Percentiles rank a stretch among this genome's conserved stretches.
These are phyloP conservation scores for Silurus asotus DNA, from an alignment of 2,113 vertebrate species.

Conservation along the genomic window DNA sequence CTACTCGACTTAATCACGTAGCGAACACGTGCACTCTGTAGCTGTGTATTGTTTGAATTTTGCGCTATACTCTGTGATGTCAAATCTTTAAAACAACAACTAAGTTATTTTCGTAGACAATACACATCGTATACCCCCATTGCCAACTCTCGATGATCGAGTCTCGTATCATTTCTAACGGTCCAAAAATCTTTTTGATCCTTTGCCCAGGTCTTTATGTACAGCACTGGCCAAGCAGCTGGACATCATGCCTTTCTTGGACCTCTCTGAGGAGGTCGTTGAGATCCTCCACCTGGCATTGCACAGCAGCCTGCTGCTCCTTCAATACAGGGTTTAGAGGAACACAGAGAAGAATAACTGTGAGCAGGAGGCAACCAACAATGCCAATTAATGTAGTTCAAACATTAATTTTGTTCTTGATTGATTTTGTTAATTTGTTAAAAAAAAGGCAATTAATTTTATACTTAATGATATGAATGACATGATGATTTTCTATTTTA, in stretches of 20 bases:
- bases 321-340: constrained; percentile 3
- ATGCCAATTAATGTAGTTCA: background rate
- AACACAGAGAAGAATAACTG: background rate
- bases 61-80: too few relatives aligned
- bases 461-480: too few relatives aligned
- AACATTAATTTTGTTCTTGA: too few relatives aligned
- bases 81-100: too few relatives aligned
- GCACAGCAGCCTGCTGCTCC: constrained; percentile 6
- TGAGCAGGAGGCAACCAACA: constrained; percentile 26
- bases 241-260: constrained; percentile 64
- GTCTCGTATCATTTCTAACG: background rate
- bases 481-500: background rate
- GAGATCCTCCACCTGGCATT: constrained; percentile 45
- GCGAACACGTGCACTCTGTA: too few relatives aligned
- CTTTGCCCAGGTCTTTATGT: constrained; percentile 61
- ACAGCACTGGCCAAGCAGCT: constrained; percentile 63
- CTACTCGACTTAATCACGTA: too few relatives aligned
- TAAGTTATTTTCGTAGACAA: too few relatives aligned
- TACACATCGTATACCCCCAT: too few relatives aligned
- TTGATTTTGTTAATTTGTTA: too few relatives aligned
- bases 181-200: background rate
- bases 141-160: background rate
- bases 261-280: constrained; percentile 48
- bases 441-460: background rate
- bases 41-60: too few relatives aligned